Evolutionary conservation across 37 sponge, comb jelly and placozoan genomes (phyloP), one percentile per base, ranked within the genome.

Genomic region (Axinella damicornis): DNA sequence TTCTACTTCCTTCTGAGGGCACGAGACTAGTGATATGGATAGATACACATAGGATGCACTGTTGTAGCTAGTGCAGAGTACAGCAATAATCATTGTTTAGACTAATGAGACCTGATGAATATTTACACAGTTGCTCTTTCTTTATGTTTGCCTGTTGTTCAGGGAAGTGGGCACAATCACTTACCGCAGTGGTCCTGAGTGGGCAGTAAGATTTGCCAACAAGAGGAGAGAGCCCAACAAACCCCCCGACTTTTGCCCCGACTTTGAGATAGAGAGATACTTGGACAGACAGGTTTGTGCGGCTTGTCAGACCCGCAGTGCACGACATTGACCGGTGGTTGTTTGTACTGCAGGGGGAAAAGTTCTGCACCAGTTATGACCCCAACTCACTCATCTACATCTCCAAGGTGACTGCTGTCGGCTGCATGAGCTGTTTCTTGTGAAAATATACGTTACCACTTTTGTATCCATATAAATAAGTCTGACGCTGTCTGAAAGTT

Each of bases 171-270:
- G 83, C 30, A 94, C 89, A 14, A 79, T 91, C 19, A 68, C 84
- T 6, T 94, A 94, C 52, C 77, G 95, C 5, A 91, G 95, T 73
- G 91, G 92, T 1, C 86, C 92, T 16, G 95, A 94, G 72, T 94
- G 95, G 95, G 85, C 38, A 36, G 57, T 28, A 27, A 67, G 95
- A 53, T 94, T 94, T 80, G 82, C 75, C 1, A 31, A 74, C 9
- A 73, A 78, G 79, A 35, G 89, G 74, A 52, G 57, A 31, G 38
- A 69, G 13, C 81, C 80, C 27, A 73, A 78, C 25, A 5, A 61
- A 21, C 54, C 75, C 22, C 94, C 91, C 12, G 86, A 83, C 53
- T 91, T 94, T 57, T 94, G 95, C 64, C 89, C 91, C 4, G 92
- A 94, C 69, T 94, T 88, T 85, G 69, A 86, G 27, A 78, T 94